Conservation (phyloP, 2,797 vertebrate genomes). For the Karalla daura region DNA sequence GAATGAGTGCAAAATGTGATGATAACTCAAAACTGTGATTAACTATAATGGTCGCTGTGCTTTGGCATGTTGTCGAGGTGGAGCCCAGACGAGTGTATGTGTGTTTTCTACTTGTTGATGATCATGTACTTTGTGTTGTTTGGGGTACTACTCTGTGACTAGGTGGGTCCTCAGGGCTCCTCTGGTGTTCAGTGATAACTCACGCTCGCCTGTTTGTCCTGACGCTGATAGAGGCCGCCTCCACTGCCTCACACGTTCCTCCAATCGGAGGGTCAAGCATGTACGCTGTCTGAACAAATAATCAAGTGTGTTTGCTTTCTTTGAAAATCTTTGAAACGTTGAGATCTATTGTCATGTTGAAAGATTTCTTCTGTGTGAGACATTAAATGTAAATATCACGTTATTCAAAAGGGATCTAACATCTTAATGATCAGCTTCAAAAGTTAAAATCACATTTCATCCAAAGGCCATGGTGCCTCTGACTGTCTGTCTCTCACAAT, state of each 20-base stretch:
- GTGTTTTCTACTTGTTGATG: not conserved
- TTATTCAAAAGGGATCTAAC: too few species aligned
- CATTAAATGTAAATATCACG: too few species aligned
- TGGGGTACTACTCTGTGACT: constrained; percentile 1
- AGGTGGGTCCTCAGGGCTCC: constrained; percentile 72
- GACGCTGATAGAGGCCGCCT: constrained; percentile 72
- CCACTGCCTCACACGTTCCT: not conserved
- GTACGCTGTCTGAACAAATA: not conserved
- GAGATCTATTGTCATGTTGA: too few species aligned
- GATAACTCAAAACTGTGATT: too few species aligned
- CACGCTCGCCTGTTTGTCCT: constrained; percentile 52
- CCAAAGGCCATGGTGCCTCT: not conserved
- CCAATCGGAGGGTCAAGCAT: not conserved
- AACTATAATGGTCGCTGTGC: not conserved
- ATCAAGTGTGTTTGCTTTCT: not conserved
- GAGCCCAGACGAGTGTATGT: not conserved
- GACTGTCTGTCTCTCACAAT: not conserved
- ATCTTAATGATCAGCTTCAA: not conserved
- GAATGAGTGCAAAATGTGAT: too few species aligned
- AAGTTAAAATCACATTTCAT: not conserved
- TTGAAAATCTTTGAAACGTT: too few species aligned
- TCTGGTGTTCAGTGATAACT: constrained; percentile 81
- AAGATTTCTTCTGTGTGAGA: too few species aligned
- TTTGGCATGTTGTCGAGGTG: not conserved
- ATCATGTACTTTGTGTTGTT: constrained; percentile 5